A percentile compares a stretch with the other conserved stretches of the same genome.
These are phyloP conservation scores for Drosophila carrolli DNA, from an alignment of 1,140 invertebrate genomes.

Conservation along the genomic window DNA sequence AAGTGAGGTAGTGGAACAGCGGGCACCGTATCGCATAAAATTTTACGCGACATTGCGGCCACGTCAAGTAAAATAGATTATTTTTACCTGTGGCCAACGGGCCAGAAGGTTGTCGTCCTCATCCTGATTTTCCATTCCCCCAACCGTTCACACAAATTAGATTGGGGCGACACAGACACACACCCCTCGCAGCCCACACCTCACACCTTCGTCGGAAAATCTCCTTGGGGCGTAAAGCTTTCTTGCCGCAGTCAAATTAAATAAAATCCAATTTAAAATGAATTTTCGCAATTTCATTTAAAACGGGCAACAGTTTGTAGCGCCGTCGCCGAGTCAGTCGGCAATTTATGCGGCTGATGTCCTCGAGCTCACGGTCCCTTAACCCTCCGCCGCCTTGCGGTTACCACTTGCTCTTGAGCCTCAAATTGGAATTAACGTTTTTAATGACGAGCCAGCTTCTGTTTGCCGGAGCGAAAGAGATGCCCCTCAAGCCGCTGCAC, in stretches of 20 bases:
- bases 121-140: conserved; percentile 6
- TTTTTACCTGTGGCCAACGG: conserved; percentile 77
- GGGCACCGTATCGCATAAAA: conserved; percentile 61
- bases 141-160: conserved; percentile 60
- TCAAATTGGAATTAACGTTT: conserved; percentile 82
- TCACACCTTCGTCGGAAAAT: conserved; percentile 20
- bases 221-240: conserved; percentile 67
- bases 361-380: conserved; percentile 14
- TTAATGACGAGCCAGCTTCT: conserved; percentile 67
- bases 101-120: conserved; percentile 52
- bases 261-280: conserved; percentile 84
- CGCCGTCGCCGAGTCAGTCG: conserved; percentile 25
- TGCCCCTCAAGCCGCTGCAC: conserved; percentile 43
- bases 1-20: conserved; percentile 3
- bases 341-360: conserved; percentile 53
- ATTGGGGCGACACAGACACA: conserved; percentile 58
- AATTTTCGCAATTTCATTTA: conserved; percentile 84
- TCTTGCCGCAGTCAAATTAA: conserved; percentile 80
- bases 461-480: conserved; percentile 11
- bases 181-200: conserved; percentile 2
- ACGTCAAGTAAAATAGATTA: conserved; percentile 81
- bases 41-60: conserved; percentile 79
- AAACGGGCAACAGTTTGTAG: conserved; percentile 54
- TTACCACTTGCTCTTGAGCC: conserved; percentile 51
- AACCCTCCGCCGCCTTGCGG: conserved; percentile 22